These are phyloP conservation scores for Diglossa cyanea DNA, from an alignment of 2,797 vertebrate species.

Conservation along the genomic window DNA sequence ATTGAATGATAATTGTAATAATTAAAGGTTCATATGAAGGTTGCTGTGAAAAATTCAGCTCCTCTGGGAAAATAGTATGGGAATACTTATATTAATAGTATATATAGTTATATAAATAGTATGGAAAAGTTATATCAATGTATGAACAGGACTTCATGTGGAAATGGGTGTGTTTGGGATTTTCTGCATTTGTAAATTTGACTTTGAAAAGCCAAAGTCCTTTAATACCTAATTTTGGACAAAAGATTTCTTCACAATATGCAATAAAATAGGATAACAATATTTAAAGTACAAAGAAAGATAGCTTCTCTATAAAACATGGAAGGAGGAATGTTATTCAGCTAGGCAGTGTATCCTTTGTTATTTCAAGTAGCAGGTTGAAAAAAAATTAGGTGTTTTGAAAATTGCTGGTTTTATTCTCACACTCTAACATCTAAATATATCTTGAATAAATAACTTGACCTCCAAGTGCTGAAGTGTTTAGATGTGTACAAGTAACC, in stretches of 20 bases:
- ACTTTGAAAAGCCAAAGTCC: background rate
- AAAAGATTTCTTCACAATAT: background rate
- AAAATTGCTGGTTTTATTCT: background rate
- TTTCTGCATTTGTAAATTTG: background rate
- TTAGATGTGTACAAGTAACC: background rate
- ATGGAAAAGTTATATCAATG: background rate
- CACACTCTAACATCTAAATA: background rate
- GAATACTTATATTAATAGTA: background rate
- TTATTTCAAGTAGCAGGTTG: background rate
- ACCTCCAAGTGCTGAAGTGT: background rate
- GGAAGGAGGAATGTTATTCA: background rate
- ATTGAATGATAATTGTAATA: background rate
- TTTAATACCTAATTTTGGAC: background rate
- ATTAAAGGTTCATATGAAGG: background rate
- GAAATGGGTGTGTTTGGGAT: background rate
- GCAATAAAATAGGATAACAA: background rate
- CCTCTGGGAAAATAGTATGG: background rate
- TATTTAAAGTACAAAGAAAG: background rate
- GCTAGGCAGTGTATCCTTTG: accelerated
- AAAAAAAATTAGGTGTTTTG: background rate
- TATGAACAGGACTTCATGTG: background rate
- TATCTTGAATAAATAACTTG: background rate
- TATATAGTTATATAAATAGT: background rate
- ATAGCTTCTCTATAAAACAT: background rate
- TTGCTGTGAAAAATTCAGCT: background rate